Percentiles rank a stretch among this genome's conserved stretches.
Evolutionary conservation across 2,113 vertebrate species (phyloP).

Genomic region (Zosterops japonicus): DNA sequence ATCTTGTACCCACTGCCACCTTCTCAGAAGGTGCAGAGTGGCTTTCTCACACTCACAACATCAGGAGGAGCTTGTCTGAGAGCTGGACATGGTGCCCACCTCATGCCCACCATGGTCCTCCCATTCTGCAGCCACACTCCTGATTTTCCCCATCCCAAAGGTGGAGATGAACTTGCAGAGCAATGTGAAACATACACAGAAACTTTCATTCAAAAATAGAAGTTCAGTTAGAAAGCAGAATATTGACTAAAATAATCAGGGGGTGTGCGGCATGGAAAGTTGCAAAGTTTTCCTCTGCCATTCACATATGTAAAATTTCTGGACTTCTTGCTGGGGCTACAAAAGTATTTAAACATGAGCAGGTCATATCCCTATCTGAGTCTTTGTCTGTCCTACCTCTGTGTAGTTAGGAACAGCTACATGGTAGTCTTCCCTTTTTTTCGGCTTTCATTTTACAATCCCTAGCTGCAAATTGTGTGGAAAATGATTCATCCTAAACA

Average conservation of each 20-base stretch:
- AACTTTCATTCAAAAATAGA: background rate
- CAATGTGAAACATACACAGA: background rate
- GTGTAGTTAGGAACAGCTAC: background rate
- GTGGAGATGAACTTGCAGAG: background rate
- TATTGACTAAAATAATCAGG: background rate
- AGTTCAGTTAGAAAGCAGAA: background rate
- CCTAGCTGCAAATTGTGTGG: background rate
- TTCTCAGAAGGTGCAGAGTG: background rate
- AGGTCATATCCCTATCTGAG: fast-evolving
- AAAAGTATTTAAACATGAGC: background rate
- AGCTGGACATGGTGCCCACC: background rate
- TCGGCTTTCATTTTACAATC: background rate
- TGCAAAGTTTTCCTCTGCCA: background rate
- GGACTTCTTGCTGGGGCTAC: background rate
- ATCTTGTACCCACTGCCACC: background rate
- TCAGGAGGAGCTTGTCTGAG: background rate
- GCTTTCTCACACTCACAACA: background rate
- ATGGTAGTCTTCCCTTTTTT: background rate
- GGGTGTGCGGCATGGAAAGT: background rate
- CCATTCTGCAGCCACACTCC: background rate
- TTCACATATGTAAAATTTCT: background rate
- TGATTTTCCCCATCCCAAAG: background rate
- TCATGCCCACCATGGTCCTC: too few relatives aligned
- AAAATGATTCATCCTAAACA: background rate
- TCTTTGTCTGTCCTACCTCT: background rate